A percentile compares a stretch with the other conserved stretches of the same genome.
Conservation (phyloP, 2,113 vertebrate genomes). For the Ancistrus triradiatus region DNA sequence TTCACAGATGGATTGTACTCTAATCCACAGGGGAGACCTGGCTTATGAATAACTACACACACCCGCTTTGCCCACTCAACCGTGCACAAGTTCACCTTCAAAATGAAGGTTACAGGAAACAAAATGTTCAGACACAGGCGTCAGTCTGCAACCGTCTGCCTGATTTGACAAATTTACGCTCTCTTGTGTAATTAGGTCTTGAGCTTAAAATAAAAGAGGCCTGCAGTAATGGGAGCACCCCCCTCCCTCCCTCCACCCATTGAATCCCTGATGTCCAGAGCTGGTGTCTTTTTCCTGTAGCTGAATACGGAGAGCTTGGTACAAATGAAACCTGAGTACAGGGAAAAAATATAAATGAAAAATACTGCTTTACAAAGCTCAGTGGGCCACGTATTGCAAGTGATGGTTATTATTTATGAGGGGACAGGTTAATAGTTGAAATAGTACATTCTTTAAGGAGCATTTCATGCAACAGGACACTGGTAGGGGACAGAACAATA, state of each 20-base stretch:
- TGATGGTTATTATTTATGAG: constrained; percentile 62
- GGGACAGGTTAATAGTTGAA: constrained; percentile 48
- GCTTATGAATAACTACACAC: background rate
- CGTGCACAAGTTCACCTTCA: background rate
- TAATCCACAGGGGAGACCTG: no score
- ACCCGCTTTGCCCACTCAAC: background rate
- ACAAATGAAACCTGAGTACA: constrained; percentile 59
- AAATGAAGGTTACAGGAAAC: background rate
- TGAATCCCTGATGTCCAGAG: background rate
- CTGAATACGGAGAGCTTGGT: background rate
- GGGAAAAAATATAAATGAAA: constrained; percentile 53
- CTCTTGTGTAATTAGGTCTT: constrained; percentile 9
- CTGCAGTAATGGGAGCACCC: background rate
- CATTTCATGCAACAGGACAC: constrained; percentile 65
- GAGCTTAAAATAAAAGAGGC: constrained; percentile 15
- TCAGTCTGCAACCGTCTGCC: constrained; percentile 19
- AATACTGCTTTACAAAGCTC: constrained; percentile 59
- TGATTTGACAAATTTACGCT: constrained; percentile 9
- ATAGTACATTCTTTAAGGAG: constrained; percentile 56
- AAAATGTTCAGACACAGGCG: background rate
- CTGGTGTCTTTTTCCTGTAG: constrained; percentile 7
- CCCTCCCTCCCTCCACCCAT: background rate
- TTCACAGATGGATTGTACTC: no score
- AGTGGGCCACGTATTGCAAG: constrained; percentile 48
- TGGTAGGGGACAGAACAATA: background rate